Conservation (phyloP, 2,113 vertebrate genomes). For the Pleuronectes platessa region DNA sequence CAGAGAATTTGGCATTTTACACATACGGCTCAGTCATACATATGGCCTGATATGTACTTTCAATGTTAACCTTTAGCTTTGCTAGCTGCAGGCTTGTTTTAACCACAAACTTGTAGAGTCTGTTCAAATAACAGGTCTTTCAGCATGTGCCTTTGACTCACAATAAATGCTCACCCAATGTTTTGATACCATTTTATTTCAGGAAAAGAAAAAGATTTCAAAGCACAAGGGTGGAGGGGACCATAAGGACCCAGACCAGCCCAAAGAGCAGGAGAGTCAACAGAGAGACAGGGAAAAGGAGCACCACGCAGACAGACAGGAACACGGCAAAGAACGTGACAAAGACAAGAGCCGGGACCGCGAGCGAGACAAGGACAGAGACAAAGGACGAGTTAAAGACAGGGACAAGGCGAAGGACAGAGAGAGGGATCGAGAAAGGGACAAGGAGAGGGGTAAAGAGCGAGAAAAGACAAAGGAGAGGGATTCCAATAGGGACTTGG, state of each 20-base stretch:
- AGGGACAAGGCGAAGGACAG: not conserved
- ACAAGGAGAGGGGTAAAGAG: conserved; percentile 59
- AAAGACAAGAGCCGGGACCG: conserved; percentile 74
- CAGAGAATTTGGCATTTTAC: not conserved
- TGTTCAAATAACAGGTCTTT: not conserved
- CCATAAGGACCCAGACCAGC: conserved; percentile 80
- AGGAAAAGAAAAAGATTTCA: conserved; percentile 85
- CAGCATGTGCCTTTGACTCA: not conserved
- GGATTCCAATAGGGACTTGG: conserved; percentile 55
- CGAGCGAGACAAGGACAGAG: conserved; percentile 69
- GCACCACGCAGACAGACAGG: conserved; percentile 75
- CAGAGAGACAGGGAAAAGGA: conserved; percentile 81
- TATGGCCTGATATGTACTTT: not conserved
- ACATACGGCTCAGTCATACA: not conserved
- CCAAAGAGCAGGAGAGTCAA: conserved; percentile 82
- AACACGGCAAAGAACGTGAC: conserved; percentile 72
- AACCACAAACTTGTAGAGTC: not conserved
- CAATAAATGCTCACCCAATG: not conserved
- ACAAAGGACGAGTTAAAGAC: conserved; percentile 25
- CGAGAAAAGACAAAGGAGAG: conserved; percentile 66
- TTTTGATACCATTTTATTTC: conserved; percentile 23
- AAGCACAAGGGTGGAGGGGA: conserved; percentile 84
- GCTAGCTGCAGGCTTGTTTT: not conserved
- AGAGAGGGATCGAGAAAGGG: conserved; percentile 56
- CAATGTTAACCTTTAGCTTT: not conserved